Evolutionary conservation across 2,113 vertebrate species (phyloP), one percentile per base, ranked within the genome.

Genomic region (Psittacara wagleri): DNA sequence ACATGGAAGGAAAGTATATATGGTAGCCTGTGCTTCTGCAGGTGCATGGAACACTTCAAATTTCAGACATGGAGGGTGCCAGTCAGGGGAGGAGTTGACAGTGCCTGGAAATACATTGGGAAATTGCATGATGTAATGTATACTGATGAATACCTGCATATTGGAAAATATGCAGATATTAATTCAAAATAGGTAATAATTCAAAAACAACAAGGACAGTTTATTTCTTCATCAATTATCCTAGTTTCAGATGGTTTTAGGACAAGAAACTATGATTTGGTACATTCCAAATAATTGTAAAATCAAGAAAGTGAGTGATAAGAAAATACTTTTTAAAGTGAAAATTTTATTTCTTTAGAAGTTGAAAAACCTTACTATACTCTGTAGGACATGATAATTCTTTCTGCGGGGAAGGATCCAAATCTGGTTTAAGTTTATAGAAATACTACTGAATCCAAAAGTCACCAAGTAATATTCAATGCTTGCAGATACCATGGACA

Each of bases 41-140:
- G 29, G 13, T 63, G 15, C 0, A 1, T 17, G 37, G 16, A 63
- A 3, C 4, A 18, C 37, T 72, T 75, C 5, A 24, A 39, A 29
- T 48, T n/a, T 13, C 19, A 57, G 55, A 13, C 15, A 29, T 43
- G 15, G n/a, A 85, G 11, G 0, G 0, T n/a, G 11, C 7, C 13
- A 27, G 13, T n/a, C 11, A n/a, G 16, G 18, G 10, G 4, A 72
- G 12, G 9, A 79, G 35, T 9, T 63, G 37, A 3, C 17, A 27
- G 27, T 41, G 17, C 16, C 14, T 67, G 51, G 37, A 83, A n/a
- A 79, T 9, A 31, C 4, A 2, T 44, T 22, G 35, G 23, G 31
- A 83, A 88, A 59, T 54, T 51, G 33, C 19, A 54, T 16, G 22
- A 10, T 39, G 7, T 48, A 44, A 3, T 35, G 6, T 11, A 35